These are phyloP conservation scores for Palloptera scutellata DNA, from an alignment of 2,888 invertebrate species.

Conservation along the genomic window DNA sequence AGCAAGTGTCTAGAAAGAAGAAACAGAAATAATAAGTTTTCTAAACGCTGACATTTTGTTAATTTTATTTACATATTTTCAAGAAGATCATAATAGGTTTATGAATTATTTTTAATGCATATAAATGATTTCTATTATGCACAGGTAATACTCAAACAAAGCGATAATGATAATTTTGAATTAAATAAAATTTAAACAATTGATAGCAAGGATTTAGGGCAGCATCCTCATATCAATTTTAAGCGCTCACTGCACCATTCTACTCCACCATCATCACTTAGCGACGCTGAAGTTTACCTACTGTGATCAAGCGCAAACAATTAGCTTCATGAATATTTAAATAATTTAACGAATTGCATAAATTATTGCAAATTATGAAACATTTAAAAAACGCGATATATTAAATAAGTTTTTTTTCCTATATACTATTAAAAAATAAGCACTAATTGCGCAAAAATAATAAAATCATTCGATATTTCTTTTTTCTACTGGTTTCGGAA, in stretches of 20 bases:
- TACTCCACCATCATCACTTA: too few relatives aligned
- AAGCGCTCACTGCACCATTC: too few relatives aligned
- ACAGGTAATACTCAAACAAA: not conserved
- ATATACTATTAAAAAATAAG: not conserved
- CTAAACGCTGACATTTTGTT: too few relatives aligned
- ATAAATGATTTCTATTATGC: not conserved
- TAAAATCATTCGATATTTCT: not conserved
- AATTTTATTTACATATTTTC: too few relatives aligned
- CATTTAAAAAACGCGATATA: not conserved
- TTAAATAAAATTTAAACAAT: too few relatives aligned
- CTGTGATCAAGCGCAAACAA: conserved; percentile 5
- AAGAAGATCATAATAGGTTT: too few relatives aligned
- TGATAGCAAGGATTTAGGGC: too few relatives aligned
- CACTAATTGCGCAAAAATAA: not conserved
- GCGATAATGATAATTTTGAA: too few relatives aligned
- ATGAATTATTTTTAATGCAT: not conserved
- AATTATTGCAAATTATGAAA: not conserved
- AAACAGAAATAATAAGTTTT: not conserved
- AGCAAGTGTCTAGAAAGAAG: conserved; percentile 68
- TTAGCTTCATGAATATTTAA: conserved; percentile 5
- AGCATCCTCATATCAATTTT: too few relatives aligned
- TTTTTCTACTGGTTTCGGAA: not conserved
- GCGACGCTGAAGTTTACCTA: too few relatives aligned
- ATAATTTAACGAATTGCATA: conserved; percentile 3
- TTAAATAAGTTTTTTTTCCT: not conserved